phyloP scores from a whole-genome alignment of 2,888 invertebrate genomes.

The Oscheius onirici region DNA sequence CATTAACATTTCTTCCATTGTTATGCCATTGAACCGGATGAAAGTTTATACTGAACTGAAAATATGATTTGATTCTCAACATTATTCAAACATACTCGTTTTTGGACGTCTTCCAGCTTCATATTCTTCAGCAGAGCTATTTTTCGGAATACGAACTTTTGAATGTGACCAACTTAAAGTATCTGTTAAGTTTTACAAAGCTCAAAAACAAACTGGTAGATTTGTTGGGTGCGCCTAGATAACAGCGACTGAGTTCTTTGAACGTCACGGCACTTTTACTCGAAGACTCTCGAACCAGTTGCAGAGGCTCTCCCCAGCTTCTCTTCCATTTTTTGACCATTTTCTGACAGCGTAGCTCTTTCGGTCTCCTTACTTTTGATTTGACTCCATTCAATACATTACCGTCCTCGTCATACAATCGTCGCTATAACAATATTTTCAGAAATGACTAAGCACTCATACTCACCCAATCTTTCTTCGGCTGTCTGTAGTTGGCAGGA shows the following conservation, averaged over 20 bases:
- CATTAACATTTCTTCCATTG: not conserved
- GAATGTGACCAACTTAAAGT: conserved; percentile 5
- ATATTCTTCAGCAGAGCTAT: not conserved
- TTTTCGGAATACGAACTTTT: not conserved
- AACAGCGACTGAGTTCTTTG: not conserved
- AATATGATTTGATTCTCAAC: not conserved
- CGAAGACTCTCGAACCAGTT: conserved; percentile 5
- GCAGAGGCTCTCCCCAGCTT: conserved; percentile 2
- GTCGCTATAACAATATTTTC: not conserved
- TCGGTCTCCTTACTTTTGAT: not conserved
- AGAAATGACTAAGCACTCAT: too few relatives aligned
- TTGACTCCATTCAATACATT: not conserved
- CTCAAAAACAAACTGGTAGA: not conserved
- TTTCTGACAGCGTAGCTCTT: not conserved
- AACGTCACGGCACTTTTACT: not conserved
- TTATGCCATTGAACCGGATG: not conserved
- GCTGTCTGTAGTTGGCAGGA: conserved; percentile 5
- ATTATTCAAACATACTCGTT: not conserved
- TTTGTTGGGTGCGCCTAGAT: conserved; percentile 2
- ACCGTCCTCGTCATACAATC: conserved; percentile 2
- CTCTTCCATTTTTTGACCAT: not conserved
- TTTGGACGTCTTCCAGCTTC: conserved; percentile 4
- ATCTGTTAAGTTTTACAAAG: not conserved
- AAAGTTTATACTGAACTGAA: conserved; percentile 3
- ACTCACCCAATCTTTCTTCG: conserved; percentile 26